Base-by-base conservation (phyloP, 2,888 invertebrate genomes). In the Rotaria sp. region DNA sequence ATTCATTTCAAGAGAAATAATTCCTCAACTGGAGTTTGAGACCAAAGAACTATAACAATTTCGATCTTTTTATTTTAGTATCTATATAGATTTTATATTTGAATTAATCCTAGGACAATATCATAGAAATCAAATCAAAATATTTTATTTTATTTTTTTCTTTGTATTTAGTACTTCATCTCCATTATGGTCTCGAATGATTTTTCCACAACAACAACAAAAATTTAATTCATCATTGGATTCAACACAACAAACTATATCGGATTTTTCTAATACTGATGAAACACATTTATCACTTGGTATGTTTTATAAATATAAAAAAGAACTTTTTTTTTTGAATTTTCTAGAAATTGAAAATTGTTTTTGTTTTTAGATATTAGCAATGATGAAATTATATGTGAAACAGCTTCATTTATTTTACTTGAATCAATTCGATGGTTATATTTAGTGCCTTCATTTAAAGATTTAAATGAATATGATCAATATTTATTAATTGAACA, bases 321-420 rank as follows among this genome's bases (percentile, higher is more conserved):
- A n/a, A n/a, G n/a, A n/a, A n/a, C n/a, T n/a, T n/a, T n/a, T n/a
- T 45, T 45, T 13, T 8, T 4, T 45, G 8, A 13, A 11, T 45
- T 45, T 45, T 45, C 45, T 45, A 0, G 13, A 11, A 11, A 45
- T 45, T 45, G 45, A 45, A 13, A 26, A 57, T 57, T 57, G 24
- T 21, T 26, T 24, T 59, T 11, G 2, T n/a, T 10, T 59, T n/a
- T 35, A 67, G 67, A 67, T 67, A 18, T 30, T 11, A 30, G 35
- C 4, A 67, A 67, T 35, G 67, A 67, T 30, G 67, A 38, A 30
- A 67, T 35, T 4, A 26, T 80, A 13, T 80, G 45, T 45, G 80
- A 80, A 80, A 41, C 45, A 45, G 80, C 80, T 45, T 45, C 80
- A 26, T 80, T 45, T 80, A 35, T 80, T 80, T 80, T 80, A 80